phyloP scores from a whole-genome alignment of 1,140 invertebrate species.

The Tribolium castaneum region DNA sequence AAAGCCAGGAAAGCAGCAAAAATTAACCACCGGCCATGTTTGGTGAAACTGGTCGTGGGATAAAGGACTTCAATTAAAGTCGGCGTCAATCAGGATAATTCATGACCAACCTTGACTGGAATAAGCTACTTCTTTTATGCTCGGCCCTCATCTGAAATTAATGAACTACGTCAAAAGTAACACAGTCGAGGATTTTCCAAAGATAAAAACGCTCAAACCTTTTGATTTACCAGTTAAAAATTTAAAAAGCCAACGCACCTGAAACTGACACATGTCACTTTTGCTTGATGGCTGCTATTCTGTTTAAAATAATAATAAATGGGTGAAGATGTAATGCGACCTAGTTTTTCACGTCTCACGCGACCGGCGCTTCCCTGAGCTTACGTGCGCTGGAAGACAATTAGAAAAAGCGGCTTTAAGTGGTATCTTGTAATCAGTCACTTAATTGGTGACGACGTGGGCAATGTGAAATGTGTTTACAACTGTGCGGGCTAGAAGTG shows the following conservation, averaged over 20 bases:
- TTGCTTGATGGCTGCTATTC: slow-evolving; percentile 12
- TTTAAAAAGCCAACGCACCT: slow-evolving; percentile 12
- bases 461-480: not conserved
- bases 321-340: not conserved
- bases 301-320: slow-evolving; percentile 26
- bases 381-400: not conserved
- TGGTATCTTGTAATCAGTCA: not conserved
- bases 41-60: not conserved
- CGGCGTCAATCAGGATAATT: slow-evolving; percentile 23
- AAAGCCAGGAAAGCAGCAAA: not conserved
- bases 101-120: slow-evolving; percentile 22
- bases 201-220: slow-evolving; percentile 5
- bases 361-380: not conserved
- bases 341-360: not conserved
- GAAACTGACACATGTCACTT: slow-evolving; percentile 14
- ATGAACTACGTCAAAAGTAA: slow-evolving; percentile 30
- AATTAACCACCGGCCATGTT: not conserved
- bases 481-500: too few species aligned
- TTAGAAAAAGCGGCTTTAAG: not conserved
- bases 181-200: not conserved
- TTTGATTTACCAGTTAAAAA: slow-evolving; percentile 18
- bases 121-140: slow-evolving; percentile 7
- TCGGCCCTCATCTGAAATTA: slow-evolving; percentile 16
- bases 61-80: slow-evolving; percentile 5
- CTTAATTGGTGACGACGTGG: not conserved